These are phyloP conservation scores for Neria commutata DNA, from an alignment of 2,888 invertebrate species.

Conservation along the genomic window DNA sequence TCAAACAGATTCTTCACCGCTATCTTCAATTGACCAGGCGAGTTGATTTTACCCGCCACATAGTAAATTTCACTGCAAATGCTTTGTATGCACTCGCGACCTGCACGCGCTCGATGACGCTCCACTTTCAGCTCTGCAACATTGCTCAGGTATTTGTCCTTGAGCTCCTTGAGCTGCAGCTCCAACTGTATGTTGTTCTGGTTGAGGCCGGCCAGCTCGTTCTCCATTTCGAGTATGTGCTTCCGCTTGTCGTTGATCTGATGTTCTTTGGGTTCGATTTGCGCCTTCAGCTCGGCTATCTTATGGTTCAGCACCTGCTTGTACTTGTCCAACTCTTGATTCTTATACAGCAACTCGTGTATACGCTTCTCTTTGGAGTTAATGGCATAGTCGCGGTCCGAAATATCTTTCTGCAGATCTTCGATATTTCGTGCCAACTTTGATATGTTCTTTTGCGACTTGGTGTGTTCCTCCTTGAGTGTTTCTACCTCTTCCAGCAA, in stretches of 20 bases:
- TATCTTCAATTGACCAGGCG: slow-evolving; percentile 64
- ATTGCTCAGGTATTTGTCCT: slow-evolving; percentile 76
- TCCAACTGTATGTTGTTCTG: slow-evolving; percentile 73
- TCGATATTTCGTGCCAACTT: slow-evolving; percentile 78
- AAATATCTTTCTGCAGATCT: slow-evolving; percentile 83
- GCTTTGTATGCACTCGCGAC: slow-evolving; percentile 71
- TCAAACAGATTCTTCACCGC: slow-evolving; percentile 54
- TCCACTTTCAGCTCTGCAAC: slow-evolving; percentile 75
- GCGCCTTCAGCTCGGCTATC: slow-evolving; percentile 83
- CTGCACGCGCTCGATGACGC: slow-evolving; percentile 67
- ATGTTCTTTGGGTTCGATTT: slow-evolving; percentile 85
- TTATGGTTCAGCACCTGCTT: slow-evolving; percentile 90
- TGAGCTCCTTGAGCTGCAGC: slow-evolving; percentile 75
- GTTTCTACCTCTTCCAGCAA: slow-evolving; percentile 77
- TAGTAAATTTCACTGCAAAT: slow-evolving; percentile 84
- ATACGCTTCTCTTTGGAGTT: slow-evolving; percentile 86
- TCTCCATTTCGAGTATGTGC: slow-evolving; percentile 83
- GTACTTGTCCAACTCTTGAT: slow-evolving; percentile 88
- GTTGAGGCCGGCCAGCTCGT: slow-evolving; percentile 78
- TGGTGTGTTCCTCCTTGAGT: slow-evolving; percentile 72
- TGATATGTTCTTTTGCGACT: slow-evolving; percentile 69
- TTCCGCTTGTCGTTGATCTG: slow-evolving; percentile 83
- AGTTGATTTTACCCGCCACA: slow-evolving; percentile 78
- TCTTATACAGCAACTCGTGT: slow-evolving; percentile 81
- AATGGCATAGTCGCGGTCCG: slow-evolving; percentile 82